phyloP scores from a whole-genome alignment of 64 coral and sea anemone genomes.

The Pocillopora verrucosa region DNA sequence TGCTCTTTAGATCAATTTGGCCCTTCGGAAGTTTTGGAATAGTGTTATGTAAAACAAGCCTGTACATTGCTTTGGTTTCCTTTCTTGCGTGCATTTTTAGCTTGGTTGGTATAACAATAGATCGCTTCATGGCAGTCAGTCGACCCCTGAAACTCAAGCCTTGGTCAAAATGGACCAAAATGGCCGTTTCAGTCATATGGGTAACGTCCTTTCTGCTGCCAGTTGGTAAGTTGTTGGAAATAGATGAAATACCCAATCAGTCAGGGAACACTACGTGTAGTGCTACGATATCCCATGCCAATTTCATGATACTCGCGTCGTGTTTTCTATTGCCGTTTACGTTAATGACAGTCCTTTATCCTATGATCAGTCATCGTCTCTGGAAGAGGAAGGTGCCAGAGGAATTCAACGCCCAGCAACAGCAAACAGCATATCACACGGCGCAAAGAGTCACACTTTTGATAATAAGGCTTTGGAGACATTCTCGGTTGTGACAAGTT shows the following conservation, averaged over 20 bases:
- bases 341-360: neutral
- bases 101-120: conserved; percentile 29
- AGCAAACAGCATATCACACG: neutral
- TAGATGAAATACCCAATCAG: too few species aligned
- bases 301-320: neutral
- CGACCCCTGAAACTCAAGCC: conserved; percentile 25
- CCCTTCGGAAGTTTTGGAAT: neutral
- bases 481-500: too few species aligned
- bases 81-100: conserved; percentile 29
- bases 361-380: neutral
- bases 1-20: neutral
- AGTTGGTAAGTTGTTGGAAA: neutral
- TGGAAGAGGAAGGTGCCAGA: conserved; percentile 6
- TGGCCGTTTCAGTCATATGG: conserved; percentile 19
- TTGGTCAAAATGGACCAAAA: conserved; percentile 25
- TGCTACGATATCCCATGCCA: neutral
- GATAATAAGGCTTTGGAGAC: neutral
- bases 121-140: conserved; percentile 36
- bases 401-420: neutral
- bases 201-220: neutral
- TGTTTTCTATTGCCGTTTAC: conserved; percentile 2
- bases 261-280: neutral
- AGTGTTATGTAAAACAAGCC: neutral
- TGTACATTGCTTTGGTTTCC: neutral
- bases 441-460: neutral